Base-by-base conservation (phyloP, 2,113 vertebrate genomes). In the Rhizomys pruinosus region DNA sequence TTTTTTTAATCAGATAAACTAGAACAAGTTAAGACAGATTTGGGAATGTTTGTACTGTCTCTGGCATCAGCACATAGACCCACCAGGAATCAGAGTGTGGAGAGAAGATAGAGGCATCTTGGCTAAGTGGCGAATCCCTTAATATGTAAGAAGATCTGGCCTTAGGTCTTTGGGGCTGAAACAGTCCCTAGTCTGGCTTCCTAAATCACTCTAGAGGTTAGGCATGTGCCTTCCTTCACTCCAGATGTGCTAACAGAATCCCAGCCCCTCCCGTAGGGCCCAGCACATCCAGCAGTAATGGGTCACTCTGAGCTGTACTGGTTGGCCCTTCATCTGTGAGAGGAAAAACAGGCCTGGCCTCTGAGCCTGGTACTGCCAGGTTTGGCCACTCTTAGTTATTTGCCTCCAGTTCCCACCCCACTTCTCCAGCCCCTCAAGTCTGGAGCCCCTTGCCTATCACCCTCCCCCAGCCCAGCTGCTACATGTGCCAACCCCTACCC, bases 391-490 rank as follows among this genome's bases (percentile, higher is more conserved):
- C 93, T 95, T 89, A 79, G 86, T 96, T 96, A 92, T 97, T 96
- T 96, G 92, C 91, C 66, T 90, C 86, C 74, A 90, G 81, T 95
- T 95, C 94, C 97, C 97, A 97, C 97, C 97, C 97, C 93, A 97
- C 89, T 91, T 97, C 89, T 88, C 89, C 96, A 76, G 96, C 93
- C 93, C 89, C 88, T 94, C 89, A 92, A 93, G 63, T 95, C 78
- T 89, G 91, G 87, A 89, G 74, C 92, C 84, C 94, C 93, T 84
- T 66, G 92, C 89, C 79, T 93, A 86, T 87, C 20, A 9, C 97
- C 96, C 95, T 96, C 97, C 98, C 79, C 23, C 97, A 98, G 94
- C 96, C 96, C 98, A 98, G 97, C 98, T 98, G 98, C 98, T 97
- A 91, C 87, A 97, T 97, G 96, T 97, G 97, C 98, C 97, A 86